These are phyloP conservation scores for Drosophila virilis DNA, from an alignment of 1,140 invertebrate species.

Conservation along the genomic window DNA sequence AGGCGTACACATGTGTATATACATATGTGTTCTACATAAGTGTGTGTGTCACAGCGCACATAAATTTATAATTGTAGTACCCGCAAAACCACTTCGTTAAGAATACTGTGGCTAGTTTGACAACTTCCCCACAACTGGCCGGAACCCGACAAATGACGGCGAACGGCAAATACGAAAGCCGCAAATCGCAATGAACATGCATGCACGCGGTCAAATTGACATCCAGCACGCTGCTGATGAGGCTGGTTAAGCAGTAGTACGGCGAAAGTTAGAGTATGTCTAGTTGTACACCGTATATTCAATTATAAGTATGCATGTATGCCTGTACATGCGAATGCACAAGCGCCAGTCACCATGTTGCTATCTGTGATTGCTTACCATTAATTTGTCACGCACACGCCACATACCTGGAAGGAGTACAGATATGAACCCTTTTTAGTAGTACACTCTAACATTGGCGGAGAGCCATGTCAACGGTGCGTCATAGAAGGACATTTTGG, in stretches of 20 bases:
- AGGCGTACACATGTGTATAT: background rate
- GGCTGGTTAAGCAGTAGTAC: slow-evolving; percentile 27
- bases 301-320: slow-evolving; percentile 13
- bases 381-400: slow-evolving; percentile 50
- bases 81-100: slow-evolving; percentile 80
- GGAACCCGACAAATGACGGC: slow-evolving; percentile 6
- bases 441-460: background rate
- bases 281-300: slow-evolving; percentile 6
- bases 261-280: background rate
- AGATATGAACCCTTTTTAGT: background rate
- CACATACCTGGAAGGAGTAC: background rate
- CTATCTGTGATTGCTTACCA: slow-evolving; percentile 35
- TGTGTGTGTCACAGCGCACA: slow-evolving; percentile 30
- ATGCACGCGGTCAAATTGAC: slow-evolving; percentile 51
- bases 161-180: slow-evolving; percentile 63
- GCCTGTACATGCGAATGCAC: background rate
- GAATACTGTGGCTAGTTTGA: slow-evolving; percentile 72
- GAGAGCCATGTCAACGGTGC: background rate
- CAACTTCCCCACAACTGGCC: slow-evolving; percentile 38
- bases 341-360: background rate
- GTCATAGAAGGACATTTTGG: background rate
- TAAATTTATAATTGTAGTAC: slow-evolving; percentile 80
- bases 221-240: slow-evolving; percentile 69
- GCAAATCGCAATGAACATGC: slow-evolving; percentile 76
- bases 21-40: background rate